Percentiles rank a stretch among this genome's conserved stretches.
Conservation (phyloP, 2,113 vertebrate genomes). For the Loxodonta africana region DNA sequence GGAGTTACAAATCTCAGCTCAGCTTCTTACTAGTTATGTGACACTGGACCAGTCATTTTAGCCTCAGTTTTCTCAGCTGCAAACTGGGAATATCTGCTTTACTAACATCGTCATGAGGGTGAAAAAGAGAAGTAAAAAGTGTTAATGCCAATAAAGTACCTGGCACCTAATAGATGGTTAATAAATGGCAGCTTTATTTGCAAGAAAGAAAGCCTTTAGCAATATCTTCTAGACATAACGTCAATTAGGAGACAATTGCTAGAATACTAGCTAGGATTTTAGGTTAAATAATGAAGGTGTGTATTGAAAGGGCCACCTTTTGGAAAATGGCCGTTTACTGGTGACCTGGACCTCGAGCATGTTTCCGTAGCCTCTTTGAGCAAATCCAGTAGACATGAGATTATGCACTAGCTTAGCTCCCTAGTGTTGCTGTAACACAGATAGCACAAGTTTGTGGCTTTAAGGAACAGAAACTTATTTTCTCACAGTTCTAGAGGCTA, state of each 20-base stretch:
- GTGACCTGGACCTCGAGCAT: background rate
- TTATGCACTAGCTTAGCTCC: background rate
- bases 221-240: background rate
- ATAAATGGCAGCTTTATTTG: background rate
- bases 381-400: background rate
- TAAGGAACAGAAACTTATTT: no score
- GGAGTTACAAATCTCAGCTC: background rate
- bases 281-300: background rate
- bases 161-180: background rate
- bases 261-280: background rate
- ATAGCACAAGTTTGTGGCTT: no score
- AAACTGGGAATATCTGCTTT: background rate
- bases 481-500: no score
- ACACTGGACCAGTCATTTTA: background rate
- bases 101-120: accelerated
- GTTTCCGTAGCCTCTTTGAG: background rate
- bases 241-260: background rate
- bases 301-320: background rate
- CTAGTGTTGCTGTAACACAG: no score
- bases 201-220: background rate
- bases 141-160: background rate
- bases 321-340: background rate
- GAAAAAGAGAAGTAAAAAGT: background rate
- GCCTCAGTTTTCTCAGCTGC: background rate
- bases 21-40: background rate